Conservation (phyloP, 2,113 vertebrate genomes). For the Tragelaphus buxtoni region DNA sequence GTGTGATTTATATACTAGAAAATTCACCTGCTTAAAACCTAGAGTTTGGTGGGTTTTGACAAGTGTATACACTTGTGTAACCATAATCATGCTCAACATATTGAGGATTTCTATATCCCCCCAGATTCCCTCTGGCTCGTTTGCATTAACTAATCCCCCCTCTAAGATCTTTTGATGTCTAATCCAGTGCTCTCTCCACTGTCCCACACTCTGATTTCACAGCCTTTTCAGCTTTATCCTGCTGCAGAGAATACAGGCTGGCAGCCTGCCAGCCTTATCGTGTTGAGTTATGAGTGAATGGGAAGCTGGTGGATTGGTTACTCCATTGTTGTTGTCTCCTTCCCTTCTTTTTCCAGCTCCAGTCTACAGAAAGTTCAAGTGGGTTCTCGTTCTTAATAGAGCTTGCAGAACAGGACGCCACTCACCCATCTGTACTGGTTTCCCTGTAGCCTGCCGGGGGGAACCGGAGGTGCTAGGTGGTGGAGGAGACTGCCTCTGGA, state of each 20-base stretch:
- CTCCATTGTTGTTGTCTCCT: slow-evolving; percentile 27
- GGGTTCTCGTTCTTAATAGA: slow-evolving; percentile 22
- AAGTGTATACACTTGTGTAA: background rate
- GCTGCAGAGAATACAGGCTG: background rate
- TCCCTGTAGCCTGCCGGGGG: background rate
- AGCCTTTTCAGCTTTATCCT: background rate
- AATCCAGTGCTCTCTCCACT: background rate
- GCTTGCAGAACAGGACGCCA: background rate
- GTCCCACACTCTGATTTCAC: background rate
- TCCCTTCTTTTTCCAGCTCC: slow-evolving; percentile 19
- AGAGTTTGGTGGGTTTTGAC: background rate
- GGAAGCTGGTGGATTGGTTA: slow-evolving; percentile 30
- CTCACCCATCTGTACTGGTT: background rate
- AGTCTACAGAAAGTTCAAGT: slow-evolving; percentile 39
- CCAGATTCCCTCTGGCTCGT: background rate
- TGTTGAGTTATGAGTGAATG: slow-evolving; percentile 37
- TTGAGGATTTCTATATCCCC: background rate
- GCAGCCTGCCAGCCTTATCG: background rate
- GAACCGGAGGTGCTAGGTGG: background rate
- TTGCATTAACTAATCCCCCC: background rate
- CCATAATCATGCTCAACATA: background rate
- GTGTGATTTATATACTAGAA: background rate
- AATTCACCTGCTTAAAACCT: background rate
- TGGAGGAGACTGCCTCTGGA: background rate
- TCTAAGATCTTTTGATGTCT: background rate